Conservation (phyloP, 2,797 vertebrate genomes). For the Erithacus rubecula region DNA sequence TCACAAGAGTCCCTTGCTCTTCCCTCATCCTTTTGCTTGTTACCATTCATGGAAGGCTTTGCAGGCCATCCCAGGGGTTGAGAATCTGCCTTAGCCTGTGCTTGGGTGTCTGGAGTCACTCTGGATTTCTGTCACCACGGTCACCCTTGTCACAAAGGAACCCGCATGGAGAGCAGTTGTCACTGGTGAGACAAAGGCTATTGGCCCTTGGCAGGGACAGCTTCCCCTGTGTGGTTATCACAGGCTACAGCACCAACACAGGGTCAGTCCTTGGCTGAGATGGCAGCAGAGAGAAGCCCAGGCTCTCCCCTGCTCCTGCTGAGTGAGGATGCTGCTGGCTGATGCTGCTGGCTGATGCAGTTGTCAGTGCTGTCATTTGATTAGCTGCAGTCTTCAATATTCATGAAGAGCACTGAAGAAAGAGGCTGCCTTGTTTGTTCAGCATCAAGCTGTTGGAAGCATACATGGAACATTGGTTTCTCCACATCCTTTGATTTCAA, state of each 20-base stretch:
- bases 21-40: neutral
- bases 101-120: neutral
- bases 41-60: neutral
- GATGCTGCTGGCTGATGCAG: neutral
- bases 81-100: neutral
- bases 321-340: neutral
- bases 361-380: constrained; percentile 12
- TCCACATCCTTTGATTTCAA: constrained; percentile 29
- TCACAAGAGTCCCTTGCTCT: neutral
- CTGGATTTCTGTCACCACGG: accelerated
- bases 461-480: neutral
- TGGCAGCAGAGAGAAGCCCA: neutral
- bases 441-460: neutral
- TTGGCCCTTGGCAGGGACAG: neutral
- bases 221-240: neutral
- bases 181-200: accelerated
- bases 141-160: neutral
- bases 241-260: neutral
- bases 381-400: constrained; percentile 54
- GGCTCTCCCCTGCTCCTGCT: neutral
- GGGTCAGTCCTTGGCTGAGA: neutral
- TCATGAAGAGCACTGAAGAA: constrained; percentile 46
- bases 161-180: accelerated
- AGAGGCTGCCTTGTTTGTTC: constrained; percentile 39
- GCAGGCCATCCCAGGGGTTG: neutral